Percentiles rank a stretch among this genome's conserved stretches.
These are phyloP conservation scores for Thymelicus lineola DNA, from an alignment of 2,888 invertebrate genomes.

Conservation along the genomic window DNA sequence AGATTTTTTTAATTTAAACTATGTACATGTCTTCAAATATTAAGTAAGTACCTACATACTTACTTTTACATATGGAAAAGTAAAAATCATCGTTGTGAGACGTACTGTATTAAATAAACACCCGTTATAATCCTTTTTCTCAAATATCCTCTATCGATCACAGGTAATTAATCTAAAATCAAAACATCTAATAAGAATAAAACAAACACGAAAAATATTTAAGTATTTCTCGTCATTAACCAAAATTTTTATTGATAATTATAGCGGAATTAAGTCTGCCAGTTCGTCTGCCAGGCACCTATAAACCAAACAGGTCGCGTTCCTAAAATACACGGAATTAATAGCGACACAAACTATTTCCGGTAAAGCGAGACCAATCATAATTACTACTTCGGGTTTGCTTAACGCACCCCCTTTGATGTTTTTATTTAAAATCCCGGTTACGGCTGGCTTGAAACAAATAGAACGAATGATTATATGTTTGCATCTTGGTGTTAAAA, in stretches of 20 bases:
- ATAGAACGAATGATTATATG: conserved; percentile 83
- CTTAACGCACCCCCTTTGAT: conserved; percentile 82
- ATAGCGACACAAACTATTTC: conserved; percentile 83
- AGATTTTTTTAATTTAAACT: too few relatives aligned
- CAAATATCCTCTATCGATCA: too few relatives aligned
- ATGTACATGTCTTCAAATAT: too few relatives aligned
- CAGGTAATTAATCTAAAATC: too few relatives aligned
- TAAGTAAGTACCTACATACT: too few relatives aligned
- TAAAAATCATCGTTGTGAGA: too few relatives aligned
- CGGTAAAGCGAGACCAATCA: conserved; percentile 82
- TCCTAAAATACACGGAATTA: conserved; percentile 77
- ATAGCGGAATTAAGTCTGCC: conserved; percentile 18
- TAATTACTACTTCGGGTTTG: conserved; percentile 80
- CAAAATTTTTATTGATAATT: neutral
- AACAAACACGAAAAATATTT: neutral
- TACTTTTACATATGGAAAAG: too few relatives aligned
- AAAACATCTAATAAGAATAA: neutral
- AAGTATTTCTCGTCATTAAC: neutral
- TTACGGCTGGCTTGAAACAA: conserved; percentile 84
- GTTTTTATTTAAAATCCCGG: conserved; percentile 81
- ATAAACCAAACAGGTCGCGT: conserved; percentile 49
- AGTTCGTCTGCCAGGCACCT: conserved; percentile 22
- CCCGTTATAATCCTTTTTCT: too few relatives aligned
- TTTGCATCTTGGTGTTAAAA: conserved; percentile 82
- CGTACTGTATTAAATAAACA: too few relatives aligned